A percentile compares a stretch with the other conserved stretches of the same genome.
Evolutionary conservation across 1,140 invertebrate genomes (phyloP).

Genomic region (Anoplolepis gracilipes): DNA sequence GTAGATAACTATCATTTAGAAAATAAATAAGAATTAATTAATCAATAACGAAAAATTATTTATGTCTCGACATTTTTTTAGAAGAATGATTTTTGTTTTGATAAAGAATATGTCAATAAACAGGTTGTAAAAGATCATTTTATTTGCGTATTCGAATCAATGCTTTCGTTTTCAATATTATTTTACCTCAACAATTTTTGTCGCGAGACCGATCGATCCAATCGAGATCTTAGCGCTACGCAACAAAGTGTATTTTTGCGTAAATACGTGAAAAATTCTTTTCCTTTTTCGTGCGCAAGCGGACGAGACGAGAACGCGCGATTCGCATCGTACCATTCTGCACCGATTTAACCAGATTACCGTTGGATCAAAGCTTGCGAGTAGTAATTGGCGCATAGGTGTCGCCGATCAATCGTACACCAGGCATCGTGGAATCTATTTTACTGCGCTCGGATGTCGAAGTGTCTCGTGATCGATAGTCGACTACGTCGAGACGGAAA

Average conservation of each 20-base stretch:
- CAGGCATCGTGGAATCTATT: conserved; percentile 75
- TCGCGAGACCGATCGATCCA: background rate
- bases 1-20: background rate
- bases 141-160: background rate
- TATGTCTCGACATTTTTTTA: background rate
- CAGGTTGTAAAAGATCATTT: no score
- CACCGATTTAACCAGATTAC: conserved; percentile 79
- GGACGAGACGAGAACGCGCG: background rate
- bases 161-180: no score
- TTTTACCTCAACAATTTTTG: background rate
- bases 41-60: background rate
- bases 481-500: conserved; percentile 68
- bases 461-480: conserved; percentile 79
- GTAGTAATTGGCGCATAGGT: conserved; percentile 78
- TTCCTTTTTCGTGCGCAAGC: background rate
- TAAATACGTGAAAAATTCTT: background rate
- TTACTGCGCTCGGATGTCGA: conserved; percentile 76
- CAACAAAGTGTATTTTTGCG: background rate
- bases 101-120: background rate
- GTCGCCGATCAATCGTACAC: conserved; percentile 79
- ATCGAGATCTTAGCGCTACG: background rate
- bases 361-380: conserved; percentile 77
- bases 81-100: background rate
- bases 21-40: background rate
- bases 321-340: conserved; percentile 7